A percentile compares a stretch with the other conserved stretches of the same genome.
Conservation (phyloP, 2,888 invertebrate genomes). For the Liodrosophila aerea region DNA sequence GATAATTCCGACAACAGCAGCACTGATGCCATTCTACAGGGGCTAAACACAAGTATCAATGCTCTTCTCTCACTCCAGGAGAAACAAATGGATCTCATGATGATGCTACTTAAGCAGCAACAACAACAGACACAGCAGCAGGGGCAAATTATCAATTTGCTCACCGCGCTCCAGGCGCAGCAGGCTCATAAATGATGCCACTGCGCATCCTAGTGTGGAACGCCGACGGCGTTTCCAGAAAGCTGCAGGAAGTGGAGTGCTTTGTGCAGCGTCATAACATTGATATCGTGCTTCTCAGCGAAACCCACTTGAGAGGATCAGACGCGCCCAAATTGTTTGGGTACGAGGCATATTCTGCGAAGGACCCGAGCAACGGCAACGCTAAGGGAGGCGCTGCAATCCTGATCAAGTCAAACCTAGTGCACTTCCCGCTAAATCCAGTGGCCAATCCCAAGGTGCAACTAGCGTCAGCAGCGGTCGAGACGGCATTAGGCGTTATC, state of each 20-base stretch:
- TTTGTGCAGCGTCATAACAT: constrained; percentile 4
- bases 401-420: constrained; percentile 3
- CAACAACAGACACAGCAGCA: constrained; percentile 8
- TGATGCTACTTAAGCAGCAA: constrained; percentile 7
- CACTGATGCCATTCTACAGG: not conserved
- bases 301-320: constrained; percentile 3
- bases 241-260: not conserved
- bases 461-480: not conserved
- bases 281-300: constrained; percentile 7
- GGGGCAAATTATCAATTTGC: constrained; percentile 6
- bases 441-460: constrained; percentile 2
- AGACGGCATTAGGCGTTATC: not conserved
- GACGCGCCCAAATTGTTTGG: constrained; percentile 3
- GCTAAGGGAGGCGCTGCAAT: constrained; percentile 12
- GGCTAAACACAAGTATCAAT: no score
- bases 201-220: no score
- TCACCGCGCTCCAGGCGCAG: not conserved
- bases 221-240: no score
- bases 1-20: not conserved
- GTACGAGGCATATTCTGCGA: constrained; percentile 12
- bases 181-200: no score
- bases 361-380: constrained; percentile 4
- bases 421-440: constrained; percentile 1
- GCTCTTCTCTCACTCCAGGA: no score
- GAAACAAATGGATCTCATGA: constrained; percentile 2